Base-by-base conservation (phyloP, 2,113 vertebrate genomes). In the Corythoichthys haematopterus region DNA sequence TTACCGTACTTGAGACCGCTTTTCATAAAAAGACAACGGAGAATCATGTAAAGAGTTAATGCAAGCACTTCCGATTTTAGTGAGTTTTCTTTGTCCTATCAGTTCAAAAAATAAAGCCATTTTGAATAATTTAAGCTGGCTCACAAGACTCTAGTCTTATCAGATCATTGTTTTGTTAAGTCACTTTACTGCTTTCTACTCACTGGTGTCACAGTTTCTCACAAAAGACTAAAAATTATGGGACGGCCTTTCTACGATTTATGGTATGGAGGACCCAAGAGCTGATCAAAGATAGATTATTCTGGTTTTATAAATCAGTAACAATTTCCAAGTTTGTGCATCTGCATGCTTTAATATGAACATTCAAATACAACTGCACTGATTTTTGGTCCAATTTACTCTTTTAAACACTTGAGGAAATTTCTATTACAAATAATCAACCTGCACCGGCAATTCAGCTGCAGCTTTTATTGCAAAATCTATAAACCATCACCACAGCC, bases 381-480 rank as follows among this genome's bases (percentile, higher is more conserved):
- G 38, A 61, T 43, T 38, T 61, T 12, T 15, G 37, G 8, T 43
- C 58, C 20, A 1, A 33, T 62, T 62, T 14, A 33, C 40, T 40
- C 4, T 62, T 62, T 33, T 28, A 62, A 33, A 45, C 12, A 28
- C 20, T 8, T 20, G 2, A 62, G 60, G 8, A 62, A 43, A 20
- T 2, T 28, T 43, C 60, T 46, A 46, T 62, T 62, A 62, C 40
- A 33, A 11, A 20, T n/a, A 33, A 62, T 62, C 10, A 46, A 62
- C 45, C 43, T 28, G 60, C 20, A 33, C 20, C 28, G 46, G 2
- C 60, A 47, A 62, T 28, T 62, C 40, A 62, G 40, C 60, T 62
- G 60, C 60, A 46, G 60, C 10, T 62, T 62, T 62, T 46, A 62
- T 62, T 62, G 43, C 60, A 46, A 62, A 62, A 62, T 62, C 60